phyloP scores from a whole-genome alignment of 2,888 invertebrate genomes.

The Drosophila sordidapex region DNA sequence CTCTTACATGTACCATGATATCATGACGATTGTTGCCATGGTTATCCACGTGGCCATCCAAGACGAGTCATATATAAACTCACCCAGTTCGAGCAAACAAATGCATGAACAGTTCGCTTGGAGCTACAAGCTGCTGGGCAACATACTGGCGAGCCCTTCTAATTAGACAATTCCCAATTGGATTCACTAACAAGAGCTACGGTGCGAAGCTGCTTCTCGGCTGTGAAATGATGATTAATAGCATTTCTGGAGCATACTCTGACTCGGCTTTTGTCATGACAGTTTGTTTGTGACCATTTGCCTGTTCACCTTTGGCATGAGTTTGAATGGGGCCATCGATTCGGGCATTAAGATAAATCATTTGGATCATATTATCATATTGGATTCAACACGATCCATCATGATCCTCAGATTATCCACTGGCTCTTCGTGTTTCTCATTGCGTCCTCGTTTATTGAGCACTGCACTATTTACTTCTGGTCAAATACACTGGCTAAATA shows the following conservation, averaged over 20 bases:
- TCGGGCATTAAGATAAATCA: slow-evolving; percentile 91
- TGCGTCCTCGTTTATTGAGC: slow-evolving; percentile 91
- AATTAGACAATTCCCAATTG: slow-evolving; percentile 93
- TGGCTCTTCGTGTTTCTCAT: slow-evolving; percentile 95
- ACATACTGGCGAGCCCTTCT: slow-evolving; percentile 94
- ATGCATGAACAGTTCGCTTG: slow-evolving; percentile 90
- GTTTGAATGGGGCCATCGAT: slow-evolving; percentile 94
- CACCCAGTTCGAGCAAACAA: slow-evolving; percentile 42
- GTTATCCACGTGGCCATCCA: slow-evolving; percentile 91
- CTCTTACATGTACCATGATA: slow-evolving; percentile 1
- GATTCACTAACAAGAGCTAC: slow-evolving; percentile 93
- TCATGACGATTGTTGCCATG: slow-evolving; percentile 89
- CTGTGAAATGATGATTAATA: slow-evolving; percentile 88
- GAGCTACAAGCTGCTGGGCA: slow-evolving; percentile 91
- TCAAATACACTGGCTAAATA: slow-evolving; percentile 89
- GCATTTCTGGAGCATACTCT: neutral
- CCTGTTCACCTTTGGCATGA: slow-evolving; percentile 91
- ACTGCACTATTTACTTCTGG: slow-evolving; percentile 92
- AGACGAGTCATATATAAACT: slow-evolving; percentile 78
- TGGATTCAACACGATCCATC: slow-evolving; percentile 86
- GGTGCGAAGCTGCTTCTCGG: slow-evolving; percentile 94
- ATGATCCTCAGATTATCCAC: slow-evolving; percentile 92
- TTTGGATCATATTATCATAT: slow-evolving; percentile 87
- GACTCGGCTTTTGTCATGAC: neutral
- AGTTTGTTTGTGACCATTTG: slow-evolving; percentile 86